Base-by-base conservation (phyloP, 1,140 invertebrate genomes). In the Marisa cornuarietis region DNA sequence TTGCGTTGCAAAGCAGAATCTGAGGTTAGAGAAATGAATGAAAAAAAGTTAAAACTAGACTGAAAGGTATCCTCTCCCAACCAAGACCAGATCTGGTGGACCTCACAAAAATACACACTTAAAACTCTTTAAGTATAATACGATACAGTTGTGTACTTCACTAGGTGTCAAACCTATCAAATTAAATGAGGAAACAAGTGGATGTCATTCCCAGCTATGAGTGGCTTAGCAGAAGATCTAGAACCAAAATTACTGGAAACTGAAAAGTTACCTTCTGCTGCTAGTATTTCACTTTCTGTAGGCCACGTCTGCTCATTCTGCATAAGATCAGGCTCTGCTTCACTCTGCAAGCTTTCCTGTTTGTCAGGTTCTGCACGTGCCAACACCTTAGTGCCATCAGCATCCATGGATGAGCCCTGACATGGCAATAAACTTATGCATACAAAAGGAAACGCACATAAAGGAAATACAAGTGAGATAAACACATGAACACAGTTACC, bases 261-360 rank as follows among this genome's bases (percentile, higher is more conserved):
- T 49, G 14, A 69, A 8, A 54, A 2, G 24, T 42, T 80, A 86
- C 82, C 81, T 75, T 84, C 83, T 66, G 95, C 94, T 83, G 94
- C 92, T 85, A 93, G 93, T 74, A 98, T 92, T 92, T 98, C 96
- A 89, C 98, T 96, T 81, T 96, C 95, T 51, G 96, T 98, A 0
- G 97, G 97, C 96, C 96, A 98, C 42, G 97, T 98, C 92, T 99
- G 97, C 91, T 99, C 97, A 22, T 95, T 95, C 90, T 98, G 95
- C 96, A 99, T 96, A 52, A 94, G 94, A 92, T 98, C 96, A 31
- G 95, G 94, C 78, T 94, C 92, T 91, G 96, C 95, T 92, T 98
- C 96, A 83, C 93, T 93, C 80, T 94, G 91, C 24, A 98, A 92
- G 73, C 94, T 94, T 88, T 96, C 95, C 92, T 94, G 90, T 6